Conservation (phyloP, 2,797 vertebrate genomes). For the Oreochromis grahami region DNA sequence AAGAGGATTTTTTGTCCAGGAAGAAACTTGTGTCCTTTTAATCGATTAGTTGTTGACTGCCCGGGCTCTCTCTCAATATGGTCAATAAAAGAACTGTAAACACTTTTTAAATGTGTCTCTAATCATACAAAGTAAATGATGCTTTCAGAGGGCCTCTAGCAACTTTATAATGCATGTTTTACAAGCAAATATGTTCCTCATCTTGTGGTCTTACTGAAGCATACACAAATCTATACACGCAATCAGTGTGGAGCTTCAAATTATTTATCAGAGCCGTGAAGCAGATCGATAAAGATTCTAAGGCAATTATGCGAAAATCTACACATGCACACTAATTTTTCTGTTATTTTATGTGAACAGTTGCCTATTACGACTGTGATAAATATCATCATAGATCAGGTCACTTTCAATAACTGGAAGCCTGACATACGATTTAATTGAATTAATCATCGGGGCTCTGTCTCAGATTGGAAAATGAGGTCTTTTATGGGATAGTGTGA, state of each 20-base stretch:
- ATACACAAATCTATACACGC: slow-evolving; percentile 66
- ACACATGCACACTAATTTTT: slow-evolving; percentile 4
- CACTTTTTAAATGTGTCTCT: slow-evolving; percentile 62
- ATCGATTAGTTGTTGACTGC: slow-evolving; percentile 46
- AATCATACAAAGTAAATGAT: slow-evolving; percentile 73
- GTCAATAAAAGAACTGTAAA: slow-evolving; percentile 69
- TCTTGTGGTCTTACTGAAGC: slow-evolving; percentile 52
- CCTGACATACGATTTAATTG: not conserved
- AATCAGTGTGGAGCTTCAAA: slow-evolving; percentile 49
- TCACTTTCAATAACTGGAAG: slow-evolving; percentile 1
- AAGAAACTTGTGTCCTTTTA: slow-evolving; percentile 4
- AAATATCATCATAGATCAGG: not conserved
- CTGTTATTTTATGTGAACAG: not conserved
- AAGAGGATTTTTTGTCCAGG: not conserved
- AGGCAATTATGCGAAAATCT: slow-evolving; percentile 44
- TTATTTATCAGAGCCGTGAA: slow-evolving; percentile 56
- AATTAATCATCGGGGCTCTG: not conserved
- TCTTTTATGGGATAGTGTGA: not conserved
- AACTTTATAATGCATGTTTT: slow-evolving; percentile 65
- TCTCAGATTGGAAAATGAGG: not conserved
- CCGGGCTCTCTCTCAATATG: slow-evolving; percentile 32
- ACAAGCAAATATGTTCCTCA: slow-evolving; percentile 70
- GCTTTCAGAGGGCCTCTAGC: slow-evolving; percentile 52
- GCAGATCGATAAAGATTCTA: slow-evolving; percentile 56
- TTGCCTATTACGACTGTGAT: not conserved